These are phyloP conservation scores for Loriculus beryllinus DNA, from an alignment of 2,797 vertebrate genomes.

Conservation along the genomic window DNA sequence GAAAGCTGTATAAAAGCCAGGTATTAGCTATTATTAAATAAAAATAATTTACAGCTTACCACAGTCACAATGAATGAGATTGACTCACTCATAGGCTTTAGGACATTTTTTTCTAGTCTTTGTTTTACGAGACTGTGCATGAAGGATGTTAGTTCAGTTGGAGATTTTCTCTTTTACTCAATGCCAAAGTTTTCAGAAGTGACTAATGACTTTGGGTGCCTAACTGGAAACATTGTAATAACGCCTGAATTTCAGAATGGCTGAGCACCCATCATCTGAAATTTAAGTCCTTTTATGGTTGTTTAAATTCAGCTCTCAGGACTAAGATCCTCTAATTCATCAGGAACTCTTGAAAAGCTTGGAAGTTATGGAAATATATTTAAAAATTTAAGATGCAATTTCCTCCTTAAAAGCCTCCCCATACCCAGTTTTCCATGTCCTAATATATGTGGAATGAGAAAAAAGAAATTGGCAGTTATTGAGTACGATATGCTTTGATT, in stretches of 20 bases:
- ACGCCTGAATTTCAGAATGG: slow-evolving; percentile 54
- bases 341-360: slow-evolving; percentile 33
- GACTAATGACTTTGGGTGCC: slow-evolving; percentile 67
- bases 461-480: slow-evolving; percentile 24
- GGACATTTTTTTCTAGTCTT: slow-evolving; percentile 48
- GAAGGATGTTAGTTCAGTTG: slow-evolving; percentile 58
- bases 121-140: slow-evolving; percentile 45
- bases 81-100: slow-evolving; percentile 20
- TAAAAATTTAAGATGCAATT: slow-evolving; percentile 48
- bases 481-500: neutral
- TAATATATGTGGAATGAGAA: slow-evolving; percentile 6
- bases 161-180: slow-evolving; percentile 55
- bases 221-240: slow-evolving; percentile 64
- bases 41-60: slow-evolving; percentile 55
- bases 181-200: slow-evolving; percentile 67
- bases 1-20: slow-evolving; percentile 1
- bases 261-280: slow-evolving; percentile 55
- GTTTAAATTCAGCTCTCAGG: slow-evolving; percentile 34
- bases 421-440: slow-evolving; percentile 11
- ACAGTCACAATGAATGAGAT: slow-evolving; percentile 24
- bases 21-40: slow-evolving; percentile 59
- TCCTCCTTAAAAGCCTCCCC: slow-evolving; percentile 27
- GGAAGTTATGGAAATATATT: slow-evolving; percentile 31
- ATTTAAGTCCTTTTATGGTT: slow-evolving; percentile 67
- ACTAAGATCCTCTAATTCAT: slow-evolving; percentile 39